Conservation (phyloP, 2,113 vertebrate species). For the Hemiprocne comata region DNA sequence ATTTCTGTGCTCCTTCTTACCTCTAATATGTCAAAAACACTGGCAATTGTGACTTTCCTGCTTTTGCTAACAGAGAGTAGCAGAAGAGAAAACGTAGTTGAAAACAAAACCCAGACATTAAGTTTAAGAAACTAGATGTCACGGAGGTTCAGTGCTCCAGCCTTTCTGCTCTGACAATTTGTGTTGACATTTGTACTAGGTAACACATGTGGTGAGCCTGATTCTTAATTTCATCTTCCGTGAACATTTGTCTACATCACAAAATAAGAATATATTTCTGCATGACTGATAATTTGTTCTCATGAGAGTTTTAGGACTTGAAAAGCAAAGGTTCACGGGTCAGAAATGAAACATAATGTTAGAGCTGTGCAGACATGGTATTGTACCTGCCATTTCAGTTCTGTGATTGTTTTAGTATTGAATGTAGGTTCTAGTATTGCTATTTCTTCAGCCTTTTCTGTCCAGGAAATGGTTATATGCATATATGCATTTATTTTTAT, state of each 20-base stretch:
- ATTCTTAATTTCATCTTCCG: slow-evolving; percentile 21
- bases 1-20: neutral
- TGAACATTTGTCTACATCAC: neutral
- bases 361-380: neutral
- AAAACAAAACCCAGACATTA: neutral
- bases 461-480: neutral
- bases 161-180: neutral
- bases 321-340: neutral
- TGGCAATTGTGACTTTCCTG: neutral
- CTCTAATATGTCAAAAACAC: neutral
- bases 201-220: neutral
- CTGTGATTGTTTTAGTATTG: neutral
- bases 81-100: neutral
- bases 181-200: neutral
- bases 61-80: neutral
- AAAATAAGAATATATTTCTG: neutral
- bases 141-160: neutral
- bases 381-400: neutral
- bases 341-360: neutral
- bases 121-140: neutral
- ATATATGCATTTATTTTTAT: neutral
- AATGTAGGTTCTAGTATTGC: too few relatives aligned
- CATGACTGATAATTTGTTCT: neutral
- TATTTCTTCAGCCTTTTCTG: neutral
- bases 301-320: neutral